Evolutionary conservation across 1,140 invertebrate genomes (phyloP).

Genomic region (Arctopsyche grandis): DNA sequence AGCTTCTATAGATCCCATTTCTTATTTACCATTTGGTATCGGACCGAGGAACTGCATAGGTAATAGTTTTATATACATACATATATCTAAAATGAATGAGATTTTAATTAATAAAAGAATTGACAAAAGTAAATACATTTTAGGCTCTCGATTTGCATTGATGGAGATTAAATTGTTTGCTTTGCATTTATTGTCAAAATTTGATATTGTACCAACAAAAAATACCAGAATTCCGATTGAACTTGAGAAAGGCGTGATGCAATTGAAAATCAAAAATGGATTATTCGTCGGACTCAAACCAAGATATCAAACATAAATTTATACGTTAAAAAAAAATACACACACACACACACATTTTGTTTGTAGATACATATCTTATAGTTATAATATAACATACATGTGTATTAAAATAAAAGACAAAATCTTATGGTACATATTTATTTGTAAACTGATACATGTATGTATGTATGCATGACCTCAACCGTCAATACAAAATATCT

Average conservation of each 20-base stretch:
- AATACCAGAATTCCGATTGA: conserved; percentile 56
- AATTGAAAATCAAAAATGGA: conserved; percentile 54
- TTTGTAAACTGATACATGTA: no score
- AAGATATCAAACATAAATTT: conserved; percentile 39
- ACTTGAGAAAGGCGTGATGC: conserved; percentile 51
- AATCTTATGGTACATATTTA: no score
- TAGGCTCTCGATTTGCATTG: conserved; percentile 60
- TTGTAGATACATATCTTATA: background rate
- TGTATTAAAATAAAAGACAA: no score
- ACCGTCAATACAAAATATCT: no score
- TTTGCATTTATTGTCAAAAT: conserved; percentile 67
- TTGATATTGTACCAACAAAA: conserved; percentile 62
- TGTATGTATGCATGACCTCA: no score
- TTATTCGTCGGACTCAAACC: conserved; percentile 57
- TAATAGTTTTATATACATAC: background rate
- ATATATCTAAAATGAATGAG: no score
- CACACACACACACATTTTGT: background rate
- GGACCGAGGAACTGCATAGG: conserved; percentile 33
- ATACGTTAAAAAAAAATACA: no score
- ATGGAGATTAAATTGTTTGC: conserved; percentile 63
- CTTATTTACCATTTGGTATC: conserved; percentile 28
- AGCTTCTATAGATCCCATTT: background rate
- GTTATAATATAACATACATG: no score
- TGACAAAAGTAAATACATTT: background rate
- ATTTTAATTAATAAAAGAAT: background rate